Percentiles rank a stretch among this genome's conserved stretches.
These are phyloP conservation scores for Ooceraea biroi DNA, from an alignment of 1,140 invertebrate genomes.

Conservation along the genomic window DNA sequence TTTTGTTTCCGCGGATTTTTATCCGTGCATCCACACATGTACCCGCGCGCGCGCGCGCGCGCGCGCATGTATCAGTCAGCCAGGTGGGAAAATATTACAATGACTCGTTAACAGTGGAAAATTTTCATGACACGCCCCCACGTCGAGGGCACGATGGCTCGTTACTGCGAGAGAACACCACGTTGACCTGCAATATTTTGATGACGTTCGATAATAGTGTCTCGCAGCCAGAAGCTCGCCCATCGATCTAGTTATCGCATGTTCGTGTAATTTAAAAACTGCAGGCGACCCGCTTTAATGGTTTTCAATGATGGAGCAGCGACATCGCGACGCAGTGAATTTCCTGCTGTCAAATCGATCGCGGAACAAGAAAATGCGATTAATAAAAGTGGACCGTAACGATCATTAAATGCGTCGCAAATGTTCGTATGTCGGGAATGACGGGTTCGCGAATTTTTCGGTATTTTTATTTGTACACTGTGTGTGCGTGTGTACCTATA, in stretches of 20 bases:
- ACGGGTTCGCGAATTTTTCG: constrained; percentile 31
- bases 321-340: constrained; percentile 57
- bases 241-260: constrained; percentile 62
- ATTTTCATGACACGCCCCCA: constrained; percentile 58
- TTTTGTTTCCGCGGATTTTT: constrained; percentile 41
- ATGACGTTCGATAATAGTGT: constrained; percentile 63
- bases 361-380: constrained; percentile 60
- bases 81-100: constrained; percentile 54
- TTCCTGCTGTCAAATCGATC: constrained; percentile 60
- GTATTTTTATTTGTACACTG: constrained; percentile 8
- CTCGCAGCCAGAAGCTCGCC: constrained; percentile 53
- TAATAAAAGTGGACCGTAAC: constrained; percentile 49
- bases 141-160: constrained; percentile 53
- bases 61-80: constrained; percentile 47
- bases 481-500: too few relatives aligned
- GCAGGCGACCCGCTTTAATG: constrained; percentile 58
- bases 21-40: neutral
- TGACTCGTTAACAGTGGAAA: constrained; percentile 60
- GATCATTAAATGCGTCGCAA: constrained; percentile 56
- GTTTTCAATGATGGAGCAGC: constrained; percentile 59
- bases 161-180: constrained; percentile 42
- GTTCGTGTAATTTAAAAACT: constrained; percentile 61
- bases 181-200: constrained; percentile 63
- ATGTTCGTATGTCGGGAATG: constrained; percentile 27
- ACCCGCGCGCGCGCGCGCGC: too few relatives aligned